phyloP scores from a whole-genome alignment of 2,113 vertebrate species.

The Plecotus auritus region DNA sequence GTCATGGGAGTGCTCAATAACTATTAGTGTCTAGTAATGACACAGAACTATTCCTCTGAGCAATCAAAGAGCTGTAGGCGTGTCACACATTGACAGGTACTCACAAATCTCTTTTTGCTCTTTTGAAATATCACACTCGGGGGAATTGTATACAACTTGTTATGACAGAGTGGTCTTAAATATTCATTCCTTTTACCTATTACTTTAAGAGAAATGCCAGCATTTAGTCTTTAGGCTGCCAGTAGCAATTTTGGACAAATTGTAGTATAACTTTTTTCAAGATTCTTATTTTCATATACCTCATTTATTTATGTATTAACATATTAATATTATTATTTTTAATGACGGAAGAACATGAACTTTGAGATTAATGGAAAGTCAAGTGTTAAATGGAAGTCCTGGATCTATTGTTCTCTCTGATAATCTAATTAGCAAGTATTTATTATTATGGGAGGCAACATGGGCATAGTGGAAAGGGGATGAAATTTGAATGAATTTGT shows the following conservation, averaged over 20 bases:
- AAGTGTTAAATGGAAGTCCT: constrained; percentile 1
- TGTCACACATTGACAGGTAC: constrained; percentile 43
- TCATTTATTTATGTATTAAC: constrained; percentile 18
- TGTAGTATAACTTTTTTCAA: constrained; percentile 49
- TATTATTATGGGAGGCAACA: neutral
- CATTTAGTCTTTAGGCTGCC: constrained; percentile 58
- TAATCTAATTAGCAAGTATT: constrained; percentile 7
- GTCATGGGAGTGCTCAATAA: constrained; percentile 47
- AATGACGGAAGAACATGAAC: constrained; percentile 23
- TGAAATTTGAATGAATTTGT: neutral
- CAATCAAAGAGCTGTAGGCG: constrained; percentile 24
- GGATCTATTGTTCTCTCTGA: neutral
- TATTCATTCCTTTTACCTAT: constrained; percentile 66
- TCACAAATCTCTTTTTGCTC: constrained; percentile 66
- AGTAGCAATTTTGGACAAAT: constrained; percentile 56
- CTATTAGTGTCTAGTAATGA: constrained; percentile 58
- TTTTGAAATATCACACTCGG: constrained; percentile 71
- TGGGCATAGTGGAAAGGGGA: neutral
- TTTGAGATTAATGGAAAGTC: constrained; percentile 18
- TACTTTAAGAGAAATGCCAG: constrained; percentile 59
- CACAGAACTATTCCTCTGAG: constrained; percentile 55
- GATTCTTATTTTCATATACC: constrained; percentile 12
- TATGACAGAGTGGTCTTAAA: constrained; percentile 66
- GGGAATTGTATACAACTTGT: constrained; percentile 71
- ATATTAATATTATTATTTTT: constrained; percentile 24